phyloP scores from a whole-genome alignment of 2,888 invertebrate genomes.

The Ectemnius lituratus region DNA sequence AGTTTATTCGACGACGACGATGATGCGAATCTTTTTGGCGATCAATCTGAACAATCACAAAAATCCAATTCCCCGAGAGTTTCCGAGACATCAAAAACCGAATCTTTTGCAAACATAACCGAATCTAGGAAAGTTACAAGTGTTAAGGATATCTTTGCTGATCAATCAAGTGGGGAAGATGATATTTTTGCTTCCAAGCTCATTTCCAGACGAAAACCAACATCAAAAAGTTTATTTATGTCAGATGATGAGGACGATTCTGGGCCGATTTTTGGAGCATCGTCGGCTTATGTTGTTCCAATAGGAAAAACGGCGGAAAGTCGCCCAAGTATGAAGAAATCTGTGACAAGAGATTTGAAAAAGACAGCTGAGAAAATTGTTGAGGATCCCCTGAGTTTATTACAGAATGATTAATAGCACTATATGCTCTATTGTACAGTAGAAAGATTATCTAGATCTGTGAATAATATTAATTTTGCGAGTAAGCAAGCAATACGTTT shows the following conservation, averaged over 20 bases:
- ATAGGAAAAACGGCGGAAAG: slow-evolving; percentile 17
- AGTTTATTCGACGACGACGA: slow-evolving; percentile 57
- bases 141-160: slow-evolving; percentile 69
- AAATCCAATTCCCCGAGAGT: slow-evolving; percentile 51
- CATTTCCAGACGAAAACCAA: slow-evolving; percentile 50
- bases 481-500: slow-evolving; percentile 4
- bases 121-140: slow-evolving; percentile 58
- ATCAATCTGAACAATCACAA: slow-evolving; percentile 31
- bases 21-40: slow-evolving; percentile 52
- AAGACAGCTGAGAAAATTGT: slow-evolving; percentile 73
- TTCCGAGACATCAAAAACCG: slow-evolving; percentile 32
- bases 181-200: slow-evolving; percentile 68
- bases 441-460: slow-evolving; percentile 43
- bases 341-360: slow-evolving; percentile 70
- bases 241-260: slow-evolving; percentile 59
- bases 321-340: slow-evolving; percentile 59
- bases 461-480: slow-evolving; percentile 49
- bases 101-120: slow-evolving; percentile 33
- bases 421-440: neutral
- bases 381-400: slow-evolving; percentile 73
- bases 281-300: slow-evolving; percentile 29
- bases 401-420: slow-evolving; percentile 67
- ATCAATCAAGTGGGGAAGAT: slow-evolving; percentile 70
- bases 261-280: slow-evolving; percentile 66
- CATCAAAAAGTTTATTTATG: slow-evolving; percentile 59